Evolutionary conservation across 2,113 vertebrate genomes (phyloP), one percentile per base, ranked within the genome.

Genomic region (Alexandromys fortis): DNA sequence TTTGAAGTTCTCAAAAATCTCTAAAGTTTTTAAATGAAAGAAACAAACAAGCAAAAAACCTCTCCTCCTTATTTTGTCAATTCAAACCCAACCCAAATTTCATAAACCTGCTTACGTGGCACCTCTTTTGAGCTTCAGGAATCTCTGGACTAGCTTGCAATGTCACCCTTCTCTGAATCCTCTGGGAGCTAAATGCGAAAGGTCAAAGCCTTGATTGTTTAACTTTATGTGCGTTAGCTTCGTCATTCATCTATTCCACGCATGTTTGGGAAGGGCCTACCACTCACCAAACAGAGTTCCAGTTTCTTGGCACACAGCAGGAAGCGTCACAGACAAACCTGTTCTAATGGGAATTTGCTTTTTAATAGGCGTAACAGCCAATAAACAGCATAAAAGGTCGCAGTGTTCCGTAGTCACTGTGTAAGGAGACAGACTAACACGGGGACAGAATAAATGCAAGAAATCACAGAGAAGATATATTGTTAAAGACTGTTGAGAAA

Each of bases 311-410:
- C 24, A 38, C 28, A 67, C 1, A 79, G 52, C 0, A 0, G 5
- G 45, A 73, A 9, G 79, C 24, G 67, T 63, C 89, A 45, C 42
- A 86, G 83, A 68, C 42, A 91, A 75, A 55, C 35, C 14, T 94
- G 3, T 35, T 93, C 47, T 91, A 63, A 77, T 14, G 22, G 65
- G 45, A 96, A 30, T n/a, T 89, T 49, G 96, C 21, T 21, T 92
- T 68, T 94, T 86, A 49, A 21, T 47, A 21, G 17, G 2, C 55
- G n/a, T 49, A 70, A 17, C 9, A 88, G 26, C 26, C 67, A 85
- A 87, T 79, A 94, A 96, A 42, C 4, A 96, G 63, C 33, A 91
- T 76, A 94, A 86, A 94, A 90, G 58, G 22, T 91, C 86, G 91
- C 13, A 77, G 35, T 67, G 28, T 16, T 61, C 68, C 3, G 12